Percentiles rank a stretch among this genome's conserved stretches.
Conservation (phyloP, 2,113 vertebrate species). For the Sylvilagus bachmani region DNA sequence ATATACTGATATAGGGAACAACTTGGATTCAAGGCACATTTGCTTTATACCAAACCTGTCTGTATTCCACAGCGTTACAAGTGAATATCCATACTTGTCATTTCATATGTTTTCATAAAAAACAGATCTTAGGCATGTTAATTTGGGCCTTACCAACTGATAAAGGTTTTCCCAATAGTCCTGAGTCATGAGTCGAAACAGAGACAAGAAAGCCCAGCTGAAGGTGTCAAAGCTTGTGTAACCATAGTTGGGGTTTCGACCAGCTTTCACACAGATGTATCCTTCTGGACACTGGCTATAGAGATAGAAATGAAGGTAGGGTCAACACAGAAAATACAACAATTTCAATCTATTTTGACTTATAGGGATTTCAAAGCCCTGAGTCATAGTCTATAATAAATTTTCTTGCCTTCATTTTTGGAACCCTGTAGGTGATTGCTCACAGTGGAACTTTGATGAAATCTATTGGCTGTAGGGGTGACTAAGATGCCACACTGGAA, state of each 20-base stretch:
- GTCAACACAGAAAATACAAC: background rate
- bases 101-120: conserved; percentile 22
- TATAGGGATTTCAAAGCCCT: background rate
- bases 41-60: background rate
- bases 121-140: background rate
- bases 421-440: conserved; percentile 3
- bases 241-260: conserved; percentile 95
- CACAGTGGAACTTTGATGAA: background rate
- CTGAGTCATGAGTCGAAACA: conserved; percentile 98
- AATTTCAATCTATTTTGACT: background rate
- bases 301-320: conserved; percentile 9
- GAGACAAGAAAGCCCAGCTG: conserved; percentile 97
- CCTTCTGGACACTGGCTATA: conserved; percentile 95
- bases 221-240: conserved; percentile 99
- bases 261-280: conserved; percentile 90
- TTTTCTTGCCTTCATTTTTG: conserved; percentile 32
- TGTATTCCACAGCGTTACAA: conserved; percentile 29
- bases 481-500: no score
- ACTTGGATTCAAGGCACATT: background rate
- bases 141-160: conserved; percentile 91
- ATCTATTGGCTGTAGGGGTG: background rate
- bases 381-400: background rate
- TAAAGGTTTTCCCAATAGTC: conserved; percentile 99
- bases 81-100: background rate
- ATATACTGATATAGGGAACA: background rate